Conservation (phyloP, 92 coral and sea anemone species). For the Heliopora coerulea region DNA sequence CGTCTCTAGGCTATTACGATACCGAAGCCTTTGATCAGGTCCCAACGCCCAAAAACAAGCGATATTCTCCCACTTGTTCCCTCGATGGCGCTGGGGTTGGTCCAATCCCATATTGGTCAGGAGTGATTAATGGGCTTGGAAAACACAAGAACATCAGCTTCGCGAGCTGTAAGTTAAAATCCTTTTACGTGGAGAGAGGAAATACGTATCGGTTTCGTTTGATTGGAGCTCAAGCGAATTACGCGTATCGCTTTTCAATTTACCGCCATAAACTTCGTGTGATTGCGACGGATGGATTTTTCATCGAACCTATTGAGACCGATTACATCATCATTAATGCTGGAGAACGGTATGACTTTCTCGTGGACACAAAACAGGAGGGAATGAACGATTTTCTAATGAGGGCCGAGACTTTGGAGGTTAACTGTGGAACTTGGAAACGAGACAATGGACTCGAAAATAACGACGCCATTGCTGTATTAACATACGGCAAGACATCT, state of each 20-base stretch:
- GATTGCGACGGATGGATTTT: conserved; percentile 59
- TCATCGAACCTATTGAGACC: conserved; percentile 44
- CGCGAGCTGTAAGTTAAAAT: conserved; percentile 48
- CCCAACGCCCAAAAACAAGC: conserved; percentile 43
- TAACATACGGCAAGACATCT: neutral
- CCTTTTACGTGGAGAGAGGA: conserved; percentile 46
- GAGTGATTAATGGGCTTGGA: conserved; percentile 54
- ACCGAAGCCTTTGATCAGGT: conserved; percentile 52
- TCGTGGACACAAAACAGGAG: conserved; percentile 39
- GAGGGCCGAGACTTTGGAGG: conserved; percentile 64
- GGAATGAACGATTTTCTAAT: conserved; percentile 55
- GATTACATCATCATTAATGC: conserved; percentile 55
- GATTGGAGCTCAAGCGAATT: conserved; percentile 45
- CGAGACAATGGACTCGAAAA: neutral
- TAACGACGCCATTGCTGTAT: conserved; percentile 20
- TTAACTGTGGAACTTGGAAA: conserved; percentile 13
- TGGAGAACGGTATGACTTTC: conserved; percentile 58
- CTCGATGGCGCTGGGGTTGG: conserved; percentile 48
- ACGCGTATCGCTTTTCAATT: conserved; percentile 56
- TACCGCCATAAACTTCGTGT: conserved; percentile 59
- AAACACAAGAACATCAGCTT: conserved; percentile 52
- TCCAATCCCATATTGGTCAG: conserved; percentile 45
- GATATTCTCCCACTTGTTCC: conserved; percentile 20
- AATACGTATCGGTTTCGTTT: conserved; percentile 52
- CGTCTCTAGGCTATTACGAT: conserved; percentile 46